These are phyloP conservation scores for Adelphocoris suturalis DNA, from an alignment of 2,888 invertebrate species.

Conservation along the genomic window DNA sequence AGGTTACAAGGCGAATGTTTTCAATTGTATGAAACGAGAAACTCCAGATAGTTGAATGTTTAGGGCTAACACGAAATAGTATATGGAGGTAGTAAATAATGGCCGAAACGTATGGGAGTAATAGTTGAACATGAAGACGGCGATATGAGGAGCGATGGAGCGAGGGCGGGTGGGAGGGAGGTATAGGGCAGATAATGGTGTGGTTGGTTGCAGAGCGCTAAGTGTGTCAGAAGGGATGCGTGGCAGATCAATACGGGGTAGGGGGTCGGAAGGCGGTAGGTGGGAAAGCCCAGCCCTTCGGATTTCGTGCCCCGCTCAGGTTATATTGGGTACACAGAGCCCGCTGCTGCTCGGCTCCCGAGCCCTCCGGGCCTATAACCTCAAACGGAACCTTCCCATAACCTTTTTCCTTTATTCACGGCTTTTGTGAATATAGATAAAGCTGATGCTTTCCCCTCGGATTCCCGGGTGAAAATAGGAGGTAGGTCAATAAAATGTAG, in stretches of 20 bases:
- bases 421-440: no score
- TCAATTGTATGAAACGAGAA: no score
- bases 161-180: background rate
- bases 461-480: no score
- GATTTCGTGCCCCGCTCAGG: constrained; percentile 50
- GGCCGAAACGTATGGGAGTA: background rate
- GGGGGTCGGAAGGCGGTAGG: constrained; percentile 51
- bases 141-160: background rate
- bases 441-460: no score
- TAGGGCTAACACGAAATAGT: no score
- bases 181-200: constrained; percentile 56
- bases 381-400: background rate
- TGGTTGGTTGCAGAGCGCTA: constrained; percentile 66
- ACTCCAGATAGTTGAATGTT: no score
- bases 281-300: constrained; percentile 51
- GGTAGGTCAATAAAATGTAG: no score
- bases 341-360: background rate
- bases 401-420: background rate
- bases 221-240: constrained; percentile 71
- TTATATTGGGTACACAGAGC: constrained; percentile 59
- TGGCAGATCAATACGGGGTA: constrained; percentile 68
- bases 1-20: no score
- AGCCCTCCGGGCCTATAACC: background rate
- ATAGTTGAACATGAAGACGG: background rate
- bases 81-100: background rate